Percentiles rank a stretch among this genome's conserved stretches.
These are phyloP conservation scores for Caenorhabditis sp. DNA, from an alignment of 2,888 invertebrate genomes.

Conservation along the genomic window DNA sequence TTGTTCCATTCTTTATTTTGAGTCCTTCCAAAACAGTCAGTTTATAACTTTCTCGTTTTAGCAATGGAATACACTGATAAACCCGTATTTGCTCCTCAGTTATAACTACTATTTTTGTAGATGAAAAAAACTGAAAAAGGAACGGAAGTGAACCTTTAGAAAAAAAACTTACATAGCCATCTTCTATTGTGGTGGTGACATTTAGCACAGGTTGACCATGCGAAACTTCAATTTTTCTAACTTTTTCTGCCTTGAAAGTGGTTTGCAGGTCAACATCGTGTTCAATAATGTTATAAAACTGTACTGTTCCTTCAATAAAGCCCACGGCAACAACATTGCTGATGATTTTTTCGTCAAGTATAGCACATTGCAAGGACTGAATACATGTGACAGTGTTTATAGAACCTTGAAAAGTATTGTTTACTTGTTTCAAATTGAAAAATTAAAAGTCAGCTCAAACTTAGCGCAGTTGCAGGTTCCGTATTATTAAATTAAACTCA, in stretches of 20 bases:
- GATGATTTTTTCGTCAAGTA: slow-evolving; percentile 25
- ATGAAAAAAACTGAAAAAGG: slow-evolving; percentile 37
- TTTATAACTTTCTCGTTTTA: slow-evolving; percentile 34
- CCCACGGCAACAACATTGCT: slow-evolving; percentile 55
- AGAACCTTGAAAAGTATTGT: slow-evolving; percentile 10
- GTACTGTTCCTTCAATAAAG: slow-evolving; percentile 30
- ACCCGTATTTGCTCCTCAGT: slow-evolving; percentile 53
- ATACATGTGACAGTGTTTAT: slow-evolving; percentile 35
- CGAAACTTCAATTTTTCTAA: not conserved
- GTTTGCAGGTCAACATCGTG: slow-evolving; percentile 17
- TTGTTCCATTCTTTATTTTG: slow-evolving; percentile 37
- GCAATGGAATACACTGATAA: slow-evolving; percentile 26
- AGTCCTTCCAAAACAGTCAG: slow-evolving; percentile 54
- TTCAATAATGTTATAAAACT: slow-evolving; percentile 41
- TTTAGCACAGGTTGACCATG: slow-evolving; percentile 25
- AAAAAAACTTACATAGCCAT: slow-evolving; percentile 45
- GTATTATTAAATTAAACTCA: too few species aligned
- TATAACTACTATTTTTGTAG: slow-evolving; percentile 36
- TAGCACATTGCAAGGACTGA: slow-evolving; percentile 21
- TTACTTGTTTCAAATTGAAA: not conserved
- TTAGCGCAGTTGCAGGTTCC: too few species aligned
- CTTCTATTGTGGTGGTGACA: slow-evolving; percentile 38
- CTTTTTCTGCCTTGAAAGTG: slow-evolving; percentile 21
- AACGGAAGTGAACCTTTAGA: not conserved
- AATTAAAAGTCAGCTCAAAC: too few species aligned